These are phyloP conservation scores for Hoplodrina blanda DNA, from an alignment of 2,888 invertebrate species.

Conservation along the genomic window DNA sequence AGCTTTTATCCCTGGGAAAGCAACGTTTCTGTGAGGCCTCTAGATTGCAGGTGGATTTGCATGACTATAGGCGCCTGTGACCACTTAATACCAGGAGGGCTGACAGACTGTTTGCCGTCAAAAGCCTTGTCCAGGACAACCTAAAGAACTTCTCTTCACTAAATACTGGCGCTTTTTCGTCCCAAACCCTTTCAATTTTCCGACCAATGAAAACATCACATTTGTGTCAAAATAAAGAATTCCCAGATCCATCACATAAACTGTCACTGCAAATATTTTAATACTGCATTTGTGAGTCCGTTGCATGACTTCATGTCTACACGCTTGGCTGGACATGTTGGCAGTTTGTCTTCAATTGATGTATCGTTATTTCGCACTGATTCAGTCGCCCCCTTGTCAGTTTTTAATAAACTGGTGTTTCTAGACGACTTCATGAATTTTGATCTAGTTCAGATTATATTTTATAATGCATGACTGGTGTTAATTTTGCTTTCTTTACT, in stretches of 20 bases:
- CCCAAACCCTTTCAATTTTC: background rate
- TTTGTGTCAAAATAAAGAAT: slow-evolving; percentile 23
- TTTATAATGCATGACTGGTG: slow-evolving; percentile 3
- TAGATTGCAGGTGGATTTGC: too few species aligned
- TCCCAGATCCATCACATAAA: slow-evolving; percentile 36
- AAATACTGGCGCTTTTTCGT: background rate
- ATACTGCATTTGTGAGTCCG: slow-evolving; percentile 10
- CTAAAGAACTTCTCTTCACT: background rate
- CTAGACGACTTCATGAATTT: background rate
- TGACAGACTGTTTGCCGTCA: too few species aligned
- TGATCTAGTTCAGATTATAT: slow-evolving; percentile 12
- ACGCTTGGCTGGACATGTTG: slow-evolving; percentile 37
- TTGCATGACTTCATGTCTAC: slow-evolving; percentile 41
- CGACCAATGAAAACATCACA: slow-evolving; percentile 1
- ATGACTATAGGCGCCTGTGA: too few species aligned
- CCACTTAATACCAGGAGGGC: too few species aligned
- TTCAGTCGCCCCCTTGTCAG: background rate
- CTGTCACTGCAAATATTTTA: slow-evolving; percentile 55
- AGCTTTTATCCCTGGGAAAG: too few species aligned
- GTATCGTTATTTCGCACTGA: slow-evolving; percentile 36
- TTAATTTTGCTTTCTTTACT: background rate
- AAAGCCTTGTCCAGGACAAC: background rate
- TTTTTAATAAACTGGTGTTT: slow-evolving; percentile 4
- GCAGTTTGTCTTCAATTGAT: slow-evolving; percentile 43
- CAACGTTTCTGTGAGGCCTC: too few species aligned